Base-by-base conservation (phyloP, 2,113 vertebrate species). In the Acrocephalus kingi region DNA sequence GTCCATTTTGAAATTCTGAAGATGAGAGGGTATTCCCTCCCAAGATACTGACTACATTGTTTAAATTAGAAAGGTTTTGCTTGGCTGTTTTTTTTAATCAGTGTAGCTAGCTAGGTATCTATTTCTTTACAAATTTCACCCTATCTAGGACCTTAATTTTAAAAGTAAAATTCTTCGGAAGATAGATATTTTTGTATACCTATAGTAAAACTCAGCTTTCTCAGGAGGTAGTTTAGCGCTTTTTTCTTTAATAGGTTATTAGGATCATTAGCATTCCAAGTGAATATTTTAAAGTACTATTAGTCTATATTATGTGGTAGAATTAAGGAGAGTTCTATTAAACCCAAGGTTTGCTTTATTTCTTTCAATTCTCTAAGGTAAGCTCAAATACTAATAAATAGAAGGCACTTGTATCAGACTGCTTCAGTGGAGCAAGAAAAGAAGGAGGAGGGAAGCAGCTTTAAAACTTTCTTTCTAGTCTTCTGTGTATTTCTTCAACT, bases 261-360 rank as follows among this genome's bases (percentile, higher is more conserved):
- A 73, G 76, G 41, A 45, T 45, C 37, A 64, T 91, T 91, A 89
- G 66, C 74, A 66, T 87, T 94, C 61, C n/a, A 84, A 82, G 7
- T 25, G 21, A 91, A 37, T 75, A 49, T 76, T 94, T 94, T 39
- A 66, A 89, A 84, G 66, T 37, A 87, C 22, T 75, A 64, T 69
- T 92, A 73, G 77, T 69, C 69, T 75, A 67, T 15, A 64, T 79
- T 75, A 69, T 43, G 15, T 64, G 10, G n/a, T 67, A 89, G 64
- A 94, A 89, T 82, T 94, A 91, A 84, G 77, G 62, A 54, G 31
- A 79, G 20, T n/a, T 84, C 66, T 87, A 73, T 87, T 89, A 89
- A 94, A 89, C 71, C 28, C n/a, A 76, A 87, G 14, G n/a, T 66
- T 91, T 94, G 18, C 62, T 33, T 90, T 95, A 82, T 87, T 93